Conservation (phyloP, 2,113 vertebrate species). For the Planiliza haematocheilus region DNA sequence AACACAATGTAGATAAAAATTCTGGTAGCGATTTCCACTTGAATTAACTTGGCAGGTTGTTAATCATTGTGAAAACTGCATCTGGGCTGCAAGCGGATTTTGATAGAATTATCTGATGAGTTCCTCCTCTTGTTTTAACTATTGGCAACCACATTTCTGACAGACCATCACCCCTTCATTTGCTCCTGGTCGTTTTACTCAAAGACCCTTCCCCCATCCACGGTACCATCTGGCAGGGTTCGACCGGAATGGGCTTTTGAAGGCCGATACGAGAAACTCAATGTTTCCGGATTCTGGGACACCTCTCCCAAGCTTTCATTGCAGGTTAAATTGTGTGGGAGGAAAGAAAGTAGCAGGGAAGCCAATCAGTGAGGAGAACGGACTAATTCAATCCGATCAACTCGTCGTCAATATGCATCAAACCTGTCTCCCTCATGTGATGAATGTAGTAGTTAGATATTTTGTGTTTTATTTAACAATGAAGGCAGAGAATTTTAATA, state of each 20-base stretch:
- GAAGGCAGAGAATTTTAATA: no score
- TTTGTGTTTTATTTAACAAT: no score
- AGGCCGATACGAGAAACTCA: conserved; percentile 21
- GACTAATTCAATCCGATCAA: neutral
- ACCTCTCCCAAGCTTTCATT: neutral
- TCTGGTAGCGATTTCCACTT: conserved; percentile 29
- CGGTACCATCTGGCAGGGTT: conserved; percentile 52
- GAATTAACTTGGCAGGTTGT: conserved; percentile 43
- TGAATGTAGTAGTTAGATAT: no score
- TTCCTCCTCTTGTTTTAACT: conserved; percentile 27
- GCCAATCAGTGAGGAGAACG: neutral
- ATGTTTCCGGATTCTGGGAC: neutral
- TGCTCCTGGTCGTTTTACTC: conserved; percentile 24
- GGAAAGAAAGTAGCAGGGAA: neutral
- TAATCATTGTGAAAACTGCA: conserved; percentile 42
- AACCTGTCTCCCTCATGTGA: no score
- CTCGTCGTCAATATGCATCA: no score
- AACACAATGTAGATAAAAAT: conserved; percentile 45
- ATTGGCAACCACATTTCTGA: conserved; percentile 14
- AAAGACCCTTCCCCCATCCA: conserved; percentile 21
- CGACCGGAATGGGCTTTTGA: conserved; percentile 27
- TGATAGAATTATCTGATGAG: conserved; percentile 20
- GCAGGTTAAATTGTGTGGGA: neutral
- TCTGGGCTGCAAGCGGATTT: conserved; percentile 12
- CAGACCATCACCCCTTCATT: conserved; percentile 34